Evolutionary conservation across 2,888 invertebrate species (phyloP), one percentile per base, ranked within the genome.

Genomic region (Prostheceraeus crozeri): DNA sequence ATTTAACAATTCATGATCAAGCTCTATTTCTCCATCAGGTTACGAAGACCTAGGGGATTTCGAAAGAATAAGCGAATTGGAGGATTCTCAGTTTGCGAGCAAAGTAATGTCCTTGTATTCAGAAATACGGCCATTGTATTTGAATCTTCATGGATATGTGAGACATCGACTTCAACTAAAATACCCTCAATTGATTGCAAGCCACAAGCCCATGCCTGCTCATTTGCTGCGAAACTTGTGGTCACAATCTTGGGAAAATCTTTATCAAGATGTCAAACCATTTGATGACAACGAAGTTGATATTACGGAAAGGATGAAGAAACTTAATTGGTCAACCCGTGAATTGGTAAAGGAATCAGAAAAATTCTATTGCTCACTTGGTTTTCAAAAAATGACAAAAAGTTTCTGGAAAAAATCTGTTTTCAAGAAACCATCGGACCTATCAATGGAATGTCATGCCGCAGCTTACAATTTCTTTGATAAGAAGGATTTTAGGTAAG

Each of bases 121-220:
- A 2, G 65, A 71, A 27, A 57, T 76, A 10, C 63, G 63, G 28
- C 75, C 75, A 4, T 57, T 76, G 11, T 76, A 76, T 60, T 35
- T 67, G 16, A 68, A 73, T 52, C 66, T 76, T 1, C 75, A 75
- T 56, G 71, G 72, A 1, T 76, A 71, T 63, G 72, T 73, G 11
- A 58, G 75, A 16, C 60, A 65, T 6, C 68, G 65, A 30, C 66
- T 76, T 35, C 59, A 40, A 8, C 28, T 65, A 3, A 52, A 33
- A 8, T 75, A 74, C 63, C 64, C 65, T 1, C 54, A 54, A 1
- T 35, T 35, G 28, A 45, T 63, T 67, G 25, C 66, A 64, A 1
- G 35, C 40, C 3, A 64, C 3, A 8, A 23, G 23, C 55, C 53
- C 10, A 62, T 65, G 16, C 62, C 62, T 3, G 65, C 62, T 10